phyloP scores from a whole-genome alignment of 1,140 invertebrate species.

The Scylla paramamosain region DNA sequence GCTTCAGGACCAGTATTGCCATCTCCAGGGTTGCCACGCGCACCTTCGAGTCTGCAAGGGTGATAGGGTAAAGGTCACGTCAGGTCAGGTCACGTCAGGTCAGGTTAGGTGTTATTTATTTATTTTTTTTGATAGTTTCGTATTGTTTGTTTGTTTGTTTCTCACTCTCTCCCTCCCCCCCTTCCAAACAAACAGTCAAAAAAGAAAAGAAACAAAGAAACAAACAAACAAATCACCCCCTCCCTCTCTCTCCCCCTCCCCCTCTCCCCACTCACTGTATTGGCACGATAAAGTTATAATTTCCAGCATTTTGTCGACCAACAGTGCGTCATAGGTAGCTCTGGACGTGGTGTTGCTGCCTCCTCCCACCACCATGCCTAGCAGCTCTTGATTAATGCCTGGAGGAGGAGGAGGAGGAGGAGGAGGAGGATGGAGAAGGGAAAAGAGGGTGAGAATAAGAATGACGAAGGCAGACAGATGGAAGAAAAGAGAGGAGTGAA shows the following conservation, averaged over 20 bases:
- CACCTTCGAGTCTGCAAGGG: slow-evolving; percentile 85
- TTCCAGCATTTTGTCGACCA: slow-evolving; percentile 89
- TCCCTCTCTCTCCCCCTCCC: not conserved
- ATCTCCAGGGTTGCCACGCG: slow-evolving; percentile 96
- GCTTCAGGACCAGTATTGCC: slow-evolving; percentile 88
- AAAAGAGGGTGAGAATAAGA: no score
- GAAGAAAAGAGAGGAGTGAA: not conserved
- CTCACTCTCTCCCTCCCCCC: no score
- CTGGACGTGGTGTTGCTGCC: slow-evolving; percentile 81
- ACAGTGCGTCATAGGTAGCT: slow-evolving; percentile 86
- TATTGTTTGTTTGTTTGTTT: no score
- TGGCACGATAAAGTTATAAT: slow-evolving; percentile 92
- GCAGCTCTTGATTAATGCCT: slow-evolving; percentile 88
- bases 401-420: slow-evolving; percentile 62
- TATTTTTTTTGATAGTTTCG: no score
- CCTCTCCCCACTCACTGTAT: slow-evolving; percentile 79
- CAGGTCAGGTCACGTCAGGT: no score
- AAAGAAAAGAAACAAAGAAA: no score
- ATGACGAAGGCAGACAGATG: not conserved
- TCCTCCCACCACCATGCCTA: slow-evolving; percentile 85
- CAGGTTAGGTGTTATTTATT: no score
- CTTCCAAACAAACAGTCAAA: no score
- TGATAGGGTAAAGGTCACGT: not conserved
- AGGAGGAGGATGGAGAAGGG: not conserved
- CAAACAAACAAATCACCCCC: no score